phyloP scores from a whole-genome alignment of 1,140 invertebrate genomes.

The Brachionus angularis region DNA sequence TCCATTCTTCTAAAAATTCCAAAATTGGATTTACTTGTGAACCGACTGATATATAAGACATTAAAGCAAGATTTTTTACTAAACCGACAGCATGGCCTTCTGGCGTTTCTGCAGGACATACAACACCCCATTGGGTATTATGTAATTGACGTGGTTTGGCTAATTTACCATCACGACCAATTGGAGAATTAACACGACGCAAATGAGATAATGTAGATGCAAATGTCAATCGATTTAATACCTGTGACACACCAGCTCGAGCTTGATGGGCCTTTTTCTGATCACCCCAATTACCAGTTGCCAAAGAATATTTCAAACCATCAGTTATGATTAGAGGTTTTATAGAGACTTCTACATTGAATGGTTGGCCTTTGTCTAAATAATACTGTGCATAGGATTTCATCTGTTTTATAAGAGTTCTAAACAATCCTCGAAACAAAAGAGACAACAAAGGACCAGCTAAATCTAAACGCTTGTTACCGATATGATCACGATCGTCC shows the following conservation, averaged over 20 bases:
- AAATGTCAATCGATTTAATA: slow-evolving; percentile 77
- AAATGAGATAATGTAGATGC: slow-evolving; percentile 96
- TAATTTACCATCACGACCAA: slow-evolving; percentile 94
- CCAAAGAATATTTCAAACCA: slow-evolving; percentile 91
- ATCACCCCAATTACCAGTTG: slow-evolving; percentile 99
- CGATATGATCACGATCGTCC: slow-evolving; percentile 98
- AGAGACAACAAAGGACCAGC: slow-evolving; percentile 93
- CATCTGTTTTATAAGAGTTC: slow-evolving; percentile 63
- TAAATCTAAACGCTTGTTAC: slow-evolving; percentile 93
- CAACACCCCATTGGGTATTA: slow-evolving; percentile 98
- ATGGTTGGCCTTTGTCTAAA: slow-evolving; percentile 95
- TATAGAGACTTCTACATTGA: slow-evolving; percentile 91
- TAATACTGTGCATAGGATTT: slow-evolving; percentile 97
- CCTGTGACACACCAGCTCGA: slow-evolving; percentile 82
- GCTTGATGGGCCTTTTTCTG: slow-evolving; percentile 99
- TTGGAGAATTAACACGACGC: slow-evolving; percentile 91
- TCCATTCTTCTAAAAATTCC: slow-evolving; percentile 99
- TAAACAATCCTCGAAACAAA: slow-evolving; percentile 70
- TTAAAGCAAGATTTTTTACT: slow-evolving; percentile 94
- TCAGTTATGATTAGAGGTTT: slow-evolving; percentile 97
- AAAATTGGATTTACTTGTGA: slow-evolving; percentile 95
- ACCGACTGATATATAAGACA: slow-evolving; percentile 98
- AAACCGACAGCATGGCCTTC: slow-evolving; percentile 73
- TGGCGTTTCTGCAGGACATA: slow-evolving; percentile 97
- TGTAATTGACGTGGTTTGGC: slow-evolving; percentile 96